Evolutionary conservation across 2,888 invertebrate species (phyloP).

Genomic region (Mantis religiosa): DNA sequence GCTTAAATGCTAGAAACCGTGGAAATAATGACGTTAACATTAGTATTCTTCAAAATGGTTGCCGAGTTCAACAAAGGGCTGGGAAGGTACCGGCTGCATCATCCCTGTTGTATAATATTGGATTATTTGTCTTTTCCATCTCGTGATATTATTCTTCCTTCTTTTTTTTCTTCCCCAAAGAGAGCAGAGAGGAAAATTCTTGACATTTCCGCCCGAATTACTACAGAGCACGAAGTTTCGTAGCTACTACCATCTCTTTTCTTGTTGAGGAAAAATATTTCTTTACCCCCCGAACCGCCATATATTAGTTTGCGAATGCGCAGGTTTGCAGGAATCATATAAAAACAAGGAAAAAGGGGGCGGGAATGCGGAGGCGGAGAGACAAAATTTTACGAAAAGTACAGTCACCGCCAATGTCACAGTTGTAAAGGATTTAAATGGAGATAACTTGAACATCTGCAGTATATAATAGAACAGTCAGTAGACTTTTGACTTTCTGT

Average conservation of each 20-base stretch:
- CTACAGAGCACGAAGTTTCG: not conserved
- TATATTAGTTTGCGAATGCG: not conserved
- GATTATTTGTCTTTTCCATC: not conserved
- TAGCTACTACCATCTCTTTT: not conserved
- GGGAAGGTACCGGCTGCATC: not conserved
- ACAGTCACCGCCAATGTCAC: not conserved
- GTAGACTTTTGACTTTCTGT: too few species aligned
- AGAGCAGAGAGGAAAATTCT: not conserved
- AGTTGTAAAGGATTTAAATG: too few species aligned
- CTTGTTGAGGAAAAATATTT: not conserved
- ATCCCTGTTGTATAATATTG: not conserved
- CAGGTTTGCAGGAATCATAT: not conserved
- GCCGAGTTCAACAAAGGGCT: not conserved
- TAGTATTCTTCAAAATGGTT: not conserved
- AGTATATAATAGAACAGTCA: too few species aligned
- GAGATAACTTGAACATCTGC: too few species aligned
- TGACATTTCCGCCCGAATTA: not conserved
- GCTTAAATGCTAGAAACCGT: too few species aligned
- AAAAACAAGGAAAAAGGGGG: not conserved
- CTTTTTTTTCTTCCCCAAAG: not conserved
- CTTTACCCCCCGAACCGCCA: not conserved
- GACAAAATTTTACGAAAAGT: not conserved
- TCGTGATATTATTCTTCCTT: not conserved
- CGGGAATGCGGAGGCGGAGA: not conserved
- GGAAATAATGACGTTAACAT: not conserved